Conservation (phyloP, 2,113 vertebrate species). For the Megatriorchis doriae region DNA sequence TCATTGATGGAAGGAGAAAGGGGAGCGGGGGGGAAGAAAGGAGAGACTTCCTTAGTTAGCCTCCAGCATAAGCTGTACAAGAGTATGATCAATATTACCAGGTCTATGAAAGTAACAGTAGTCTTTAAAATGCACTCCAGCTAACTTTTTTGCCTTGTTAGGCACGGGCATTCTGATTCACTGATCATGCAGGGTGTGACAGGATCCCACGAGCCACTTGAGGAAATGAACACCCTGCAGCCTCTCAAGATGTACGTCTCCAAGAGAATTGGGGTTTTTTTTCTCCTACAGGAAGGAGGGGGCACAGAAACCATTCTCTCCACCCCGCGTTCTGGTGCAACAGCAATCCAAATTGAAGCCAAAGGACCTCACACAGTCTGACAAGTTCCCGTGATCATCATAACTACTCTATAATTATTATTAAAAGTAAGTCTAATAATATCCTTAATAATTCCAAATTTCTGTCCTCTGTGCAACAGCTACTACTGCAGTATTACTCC, state of each 20-base stretch:
- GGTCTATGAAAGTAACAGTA: background rate
- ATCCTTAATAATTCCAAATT: background rate
- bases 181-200: background rate
- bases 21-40: background rate
- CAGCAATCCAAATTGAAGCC: background rate
- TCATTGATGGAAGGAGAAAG: background rate
- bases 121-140: background rate
- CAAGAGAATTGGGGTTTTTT: background rate
- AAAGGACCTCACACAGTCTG: background rate
- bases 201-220: background rate
- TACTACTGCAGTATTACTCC: background rate
- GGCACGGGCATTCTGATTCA: background rate
- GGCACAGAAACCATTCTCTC: background rate
- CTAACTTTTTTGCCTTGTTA: background rate
- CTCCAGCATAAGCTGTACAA: background rate
- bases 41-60: background rate
- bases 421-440: background rate
- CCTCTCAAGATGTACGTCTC: background rate
- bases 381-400: background rate
- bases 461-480: background rate
- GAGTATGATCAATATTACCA: background rate
- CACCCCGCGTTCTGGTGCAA: background rate
- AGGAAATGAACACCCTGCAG: background rate
- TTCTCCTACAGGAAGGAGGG: background rate
- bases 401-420: background rate